These are phyloP conservation scores for Perca fluviatilis DNA, from an alignment of 2,113 vertebrate species.

Conservation along the genomic window DNA sequence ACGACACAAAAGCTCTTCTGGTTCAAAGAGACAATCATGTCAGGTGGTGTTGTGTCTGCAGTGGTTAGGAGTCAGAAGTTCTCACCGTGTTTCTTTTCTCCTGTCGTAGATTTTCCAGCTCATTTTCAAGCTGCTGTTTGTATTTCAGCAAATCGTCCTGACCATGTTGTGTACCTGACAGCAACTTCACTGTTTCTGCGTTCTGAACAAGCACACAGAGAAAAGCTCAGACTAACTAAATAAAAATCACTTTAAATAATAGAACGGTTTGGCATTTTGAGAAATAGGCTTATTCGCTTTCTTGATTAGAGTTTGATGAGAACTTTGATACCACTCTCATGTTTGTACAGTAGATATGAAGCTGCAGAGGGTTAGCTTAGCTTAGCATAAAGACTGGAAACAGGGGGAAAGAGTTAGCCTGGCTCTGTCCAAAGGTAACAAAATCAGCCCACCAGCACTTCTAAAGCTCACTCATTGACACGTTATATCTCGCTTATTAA, in stretches of 20 bases:
- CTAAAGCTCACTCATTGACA: background rate
- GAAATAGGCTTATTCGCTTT: no score
- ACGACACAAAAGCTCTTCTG: background rate
- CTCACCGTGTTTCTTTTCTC: slow-evolving; percentile 79
- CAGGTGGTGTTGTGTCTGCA: background rate
- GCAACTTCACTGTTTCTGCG: slow-evolving; percentile 88
- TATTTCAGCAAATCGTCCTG: slow-evolving; percentile 86
- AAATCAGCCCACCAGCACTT: no score
- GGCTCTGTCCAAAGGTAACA: background rate
- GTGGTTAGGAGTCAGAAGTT: background rate
- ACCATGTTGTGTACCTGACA: slow-evolving; percentile 84
- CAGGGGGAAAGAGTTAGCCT: background rate
- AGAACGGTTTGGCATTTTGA: background rate
- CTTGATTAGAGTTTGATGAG: background rate
- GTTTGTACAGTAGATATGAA: background rate
- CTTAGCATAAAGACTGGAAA: background rate
- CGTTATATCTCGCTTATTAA: background rate
- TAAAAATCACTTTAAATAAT: background rate
- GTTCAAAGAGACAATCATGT: background rate
- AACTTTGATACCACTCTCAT: background rate
- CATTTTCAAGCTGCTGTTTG: slow-evolving; percentile 87
- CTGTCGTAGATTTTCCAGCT: slow-evolving; percentile 85
- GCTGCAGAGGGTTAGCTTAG: background rate
- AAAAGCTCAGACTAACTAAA: background rate
- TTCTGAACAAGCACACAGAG: slow-evolving; percentile 83